Evolutionary conservation across 2,797 vertebrate species (phyloP), one percentile per base, ranked within the genome.

Genomic region (Oreochromis grahami): DNA sequence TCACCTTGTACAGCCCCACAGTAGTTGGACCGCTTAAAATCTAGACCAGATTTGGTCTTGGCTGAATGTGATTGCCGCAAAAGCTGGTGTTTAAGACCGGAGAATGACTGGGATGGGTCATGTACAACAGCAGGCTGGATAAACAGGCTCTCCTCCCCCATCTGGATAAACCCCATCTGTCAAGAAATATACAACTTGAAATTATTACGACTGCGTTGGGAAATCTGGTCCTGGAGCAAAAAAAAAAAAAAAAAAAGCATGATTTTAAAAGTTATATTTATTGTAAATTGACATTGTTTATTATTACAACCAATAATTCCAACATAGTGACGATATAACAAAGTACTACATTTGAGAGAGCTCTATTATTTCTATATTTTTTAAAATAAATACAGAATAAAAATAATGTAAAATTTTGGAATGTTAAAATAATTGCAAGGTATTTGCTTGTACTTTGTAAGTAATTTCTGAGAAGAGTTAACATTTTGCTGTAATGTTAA

Each of bases 101-200:
- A 96, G 86, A 98, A 98, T 0, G 96, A 96, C 29, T 89, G 90
- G 38, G 82, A 79, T 5, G 86, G 79, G 8, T 93, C 89, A 0
- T 93, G 94, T n/a, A 84, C 82, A 51, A 93, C 96, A 90, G 97
- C 88, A 0, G 98, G 98, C 80, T 98, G 94, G 79, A 99, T 97
- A 45, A 98, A 96, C 88, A 99, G 90, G 72, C 95, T 96, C 79
- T 98, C 97, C 74, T 96, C 94, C 80, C 96, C 97, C 0, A 97
- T 92, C 70, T 98, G 97, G 89, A 99, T 96, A 51, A 98, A 95
- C 11, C 98, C 98, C 72, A 96, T 97, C 98, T 99, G 87, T 86
- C 76, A 52, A 86, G 29, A 86, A 41, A 90, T 5, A 26, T 2
- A 53, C 34, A 43, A 41, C 38, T 12, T 29, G 41, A 72, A 72